A percentile compares a stretch with the other conserved stretches of the same genome.
These are phyloP conservation scores for Macrotrachela quadricornifera DNA, from an alignment of 1,140 invertebrate species.

Conservation along the genomic window DNA sequence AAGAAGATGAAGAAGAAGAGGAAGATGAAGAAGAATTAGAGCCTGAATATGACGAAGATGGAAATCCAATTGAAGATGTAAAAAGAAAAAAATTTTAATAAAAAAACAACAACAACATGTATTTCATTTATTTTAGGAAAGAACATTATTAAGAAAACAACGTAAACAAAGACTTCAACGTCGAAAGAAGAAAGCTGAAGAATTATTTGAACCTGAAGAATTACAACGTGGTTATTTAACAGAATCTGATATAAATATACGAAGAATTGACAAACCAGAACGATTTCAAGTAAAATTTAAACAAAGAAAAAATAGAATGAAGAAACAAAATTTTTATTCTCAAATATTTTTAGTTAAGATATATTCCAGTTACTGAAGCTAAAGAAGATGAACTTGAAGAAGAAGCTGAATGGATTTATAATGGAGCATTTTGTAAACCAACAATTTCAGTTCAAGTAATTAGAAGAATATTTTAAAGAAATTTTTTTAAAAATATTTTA, in stretches of 20 bases:
- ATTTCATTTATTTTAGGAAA: no score
- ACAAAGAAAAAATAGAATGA: constrained; percentile 32
- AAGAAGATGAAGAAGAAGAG: constrained; percentile 31
- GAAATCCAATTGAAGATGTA: constrained; percentile 43
- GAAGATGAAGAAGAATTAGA: constrained; percentile 16
- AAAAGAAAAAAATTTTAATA: background rate
- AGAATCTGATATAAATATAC: constrained; percentile 67
- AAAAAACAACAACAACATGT: background rate
- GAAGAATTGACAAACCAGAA: constrained; percentile 32
- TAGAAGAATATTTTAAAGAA: background rate
- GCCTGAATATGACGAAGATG: constrained; percentile 38
- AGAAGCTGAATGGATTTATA: constrained; percentile 93
- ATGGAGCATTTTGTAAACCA: constrained; percentile 64
- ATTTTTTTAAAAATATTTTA: background rate
- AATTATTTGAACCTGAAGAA: constrained; percentile 85
- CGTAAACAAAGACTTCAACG: no score
- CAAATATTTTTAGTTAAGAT: no score
- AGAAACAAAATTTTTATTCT: no score
- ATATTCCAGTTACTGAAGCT: constrained; percentile 19
- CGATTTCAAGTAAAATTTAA: constrained; percentile 46
- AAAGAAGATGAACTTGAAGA: constrained; percentile 61
- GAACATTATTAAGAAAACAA: no score
- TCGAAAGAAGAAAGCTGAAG: background rate
- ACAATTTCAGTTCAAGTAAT: constrained; percentile 50
- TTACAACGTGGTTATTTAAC: constrained; percentile 84